Conservation (phyloP, 2,888 invertebrate genomes). For the Drosophila maculinotata region DNA sequence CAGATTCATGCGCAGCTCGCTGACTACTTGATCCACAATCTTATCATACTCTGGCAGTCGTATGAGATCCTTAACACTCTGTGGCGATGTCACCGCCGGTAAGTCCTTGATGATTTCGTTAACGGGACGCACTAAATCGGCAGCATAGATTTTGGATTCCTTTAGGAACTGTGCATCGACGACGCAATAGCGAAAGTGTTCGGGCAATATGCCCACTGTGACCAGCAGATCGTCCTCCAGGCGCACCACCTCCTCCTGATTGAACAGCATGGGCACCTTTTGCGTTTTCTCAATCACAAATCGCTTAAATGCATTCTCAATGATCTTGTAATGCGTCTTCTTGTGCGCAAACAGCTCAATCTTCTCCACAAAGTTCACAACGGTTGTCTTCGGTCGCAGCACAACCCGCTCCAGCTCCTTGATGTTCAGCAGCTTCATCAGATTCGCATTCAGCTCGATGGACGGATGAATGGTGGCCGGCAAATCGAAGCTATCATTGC, state of each 20-base stretch:
- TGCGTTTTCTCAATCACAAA: conserved; percentile 83
- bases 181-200: conserved; percentile 84
- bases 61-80: conserved; percentile 83
- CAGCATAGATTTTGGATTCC: conserved; percentile 84
- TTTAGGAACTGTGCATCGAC: conserved; percentile 85
- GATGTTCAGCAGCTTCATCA: conserved; percentile 83
- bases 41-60: conserved; percentile 82
- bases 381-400: conserved; percentile 81
- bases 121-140: conserved; percentile 85
- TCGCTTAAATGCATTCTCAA: conserved; percentile 84
- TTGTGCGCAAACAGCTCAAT: conserved; percentile 83
- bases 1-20: conserved; percentile 82
- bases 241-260: conserved; percentile 84
- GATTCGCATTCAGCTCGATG: conserved; percentile 83
- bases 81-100: conserved; percentile 60
- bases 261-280: conserved; percentile 79
- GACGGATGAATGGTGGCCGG: conserved; percentile 83
- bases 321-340: conserved; percentile 83
- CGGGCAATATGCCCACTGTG: conserved; percentile 83
- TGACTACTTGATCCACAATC: conserved; percentile 81
- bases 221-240: conserved; percentile 82
- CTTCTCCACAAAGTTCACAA: conserved; percentile 84
- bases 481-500: conserved; percentile 69
- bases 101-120: conserved; percentile 85
- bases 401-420: conserved; percentile 83